Conservation (phyloP, 2,797 vertebrate species). For the Lateolabrax maculatus region DNA sequence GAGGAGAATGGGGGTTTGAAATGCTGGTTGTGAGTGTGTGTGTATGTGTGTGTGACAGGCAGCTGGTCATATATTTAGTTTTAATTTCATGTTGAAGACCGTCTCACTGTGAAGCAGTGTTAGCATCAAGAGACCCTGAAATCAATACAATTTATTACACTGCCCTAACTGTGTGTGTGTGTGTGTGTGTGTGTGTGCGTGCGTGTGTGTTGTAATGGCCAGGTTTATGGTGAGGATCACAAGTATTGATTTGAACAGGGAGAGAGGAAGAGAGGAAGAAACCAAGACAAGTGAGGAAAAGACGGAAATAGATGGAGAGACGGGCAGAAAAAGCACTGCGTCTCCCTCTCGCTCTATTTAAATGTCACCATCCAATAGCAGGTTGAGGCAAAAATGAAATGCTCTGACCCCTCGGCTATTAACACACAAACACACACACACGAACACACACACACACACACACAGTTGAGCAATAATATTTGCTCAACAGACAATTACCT, state of each 20-base stretch:
- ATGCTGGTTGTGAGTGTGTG: slow-evolving; percentile 11
- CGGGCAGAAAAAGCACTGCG: slow-evolving; percentile 23
- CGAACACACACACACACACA: slow-evolving; percentile 25
- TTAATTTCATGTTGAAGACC: slow-evolving; percentile 71
- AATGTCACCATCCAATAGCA: slow-evolving; percentile 79
- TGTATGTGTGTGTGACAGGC: neutral
- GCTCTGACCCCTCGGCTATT: slow-evolving; percentile 75
- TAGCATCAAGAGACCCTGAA: slow-evolving; percentile 64
- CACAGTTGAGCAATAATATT: slow-evolving; percentile 59
- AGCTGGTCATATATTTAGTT: slow-evolving; percentile 73
- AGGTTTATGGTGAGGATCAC: slow-evolving; percentile 76
- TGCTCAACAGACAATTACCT: slow-evolving; percentile 65
- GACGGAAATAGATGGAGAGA: slow-evolving; percentile 35
- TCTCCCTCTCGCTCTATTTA: slow-evolving; percentile 72
- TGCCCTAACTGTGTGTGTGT: slow-evolving; percentile 17
- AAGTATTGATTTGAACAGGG: slow-evolving; percentile 71
- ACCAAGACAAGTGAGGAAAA: slow-evolving; percentile 48
- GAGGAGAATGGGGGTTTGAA: slow-evolving; percentile 47
- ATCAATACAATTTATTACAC: slow-evolving; percentile 76
- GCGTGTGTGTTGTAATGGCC: slow-evolving; percentile 55
- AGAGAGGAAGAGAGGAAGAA: slow-evolving; percentile 45
- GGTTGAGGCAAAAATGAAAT: slow-evolving; percentile 70
- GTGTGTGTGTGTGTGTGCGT: slow-evolving; percentile 30
- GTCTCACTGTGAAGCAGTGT: slow-evolving; percentile 53
- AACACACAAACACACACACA: slow-evolving; percentile 35